Base-by-base conservation (phyloP, 2,888 invertebrate species). In the Agonopterix subpropinquella region DNA sequence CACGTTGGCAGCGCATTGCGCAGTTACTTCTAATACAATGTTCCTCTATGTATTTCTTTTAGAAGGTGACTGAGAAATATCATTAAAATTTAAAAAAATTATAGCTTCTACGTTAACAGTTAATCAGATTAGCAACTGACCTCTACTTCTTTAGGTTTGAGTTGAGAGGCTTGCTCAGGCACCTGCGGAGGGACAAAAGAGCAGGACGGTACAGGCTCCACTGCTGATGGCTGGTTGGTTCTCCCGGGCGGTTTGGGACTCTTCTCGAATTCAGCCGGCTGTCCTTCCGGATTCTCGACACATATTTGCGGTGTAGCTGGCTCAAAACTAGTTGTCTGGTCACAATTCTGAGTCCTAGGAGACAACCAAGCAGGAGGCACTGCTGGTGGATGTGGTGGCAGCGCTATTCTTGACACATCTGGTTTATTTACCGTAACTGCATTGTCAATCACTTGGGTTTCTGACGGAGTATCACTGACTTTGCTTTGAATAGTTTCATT, bases 141-240 rank as follows among this genome's bases (percentile, higher is more conserved):
- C 88, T 88, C 88, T 56, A 85, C 85, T 81, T 88, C 88, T 78
- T 81, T 80, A 9, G 80, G 80, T 69, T 80, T 85, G 56, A 80
- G 78, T 57, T 79, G 86, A 50, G 74, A 59, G 51, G 65, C 56
- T 47, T 68, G 64, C 53, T 60, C 11, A 4, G 37, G 42, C 11
- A 35, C 39, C 41, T 46, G 63, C 35, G 73, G 70, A 49, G 75
- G 69, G 49, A 61, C 72, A 62, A 73, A 85, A 15, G 88, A 88
- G 61, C 88, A 87, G 54, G 88, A 84, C 37, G 88, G 84, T 56
- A 79, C 79, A 47, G 75, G 73, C 47, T 85, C 80, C 43, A 56
- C 60, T 44, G 62, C 52, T 36, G 59, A 54, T 52, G 61, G 58
- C 47, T 68, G 64, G 54, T 62, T 67, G 51, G 54, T 8, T 13